phyloP scores from a whole-genome alignment of 1,140 invertebrate genomes.

The Macrobrachium nipponense region DNA sequence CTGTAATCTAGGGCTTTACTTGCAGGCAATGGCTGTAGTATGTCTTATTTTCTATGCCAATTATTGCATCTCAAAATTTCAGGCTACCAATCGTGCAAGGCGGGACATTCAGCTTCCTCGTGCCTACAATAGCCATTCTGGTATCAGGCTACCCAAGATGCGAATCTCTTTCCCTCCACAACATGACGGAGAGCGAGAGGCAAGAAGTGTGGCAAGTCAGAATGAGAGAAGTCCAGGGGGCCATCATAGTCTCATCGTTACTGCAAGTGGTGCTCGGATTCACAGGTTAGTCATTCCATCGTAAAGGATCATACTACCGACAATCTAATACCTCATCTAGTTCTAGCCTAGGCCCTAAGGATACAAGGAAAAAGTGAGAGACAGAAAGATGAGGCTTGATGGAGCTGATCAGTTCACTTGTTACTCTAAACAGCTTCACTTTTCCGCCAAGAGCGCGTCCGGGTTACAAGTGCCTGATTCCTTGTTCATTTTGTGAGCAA shows the following conservation, averaged over 20 bases:
- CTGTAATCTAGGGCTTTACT: not conserved
- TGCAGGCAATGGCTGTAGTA: not conserved
- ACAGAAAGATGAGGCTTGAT: too few relatives aligned
- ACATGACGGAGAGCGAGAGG: slow-evolving; percentile 69
- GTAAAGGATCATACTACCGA: not conserved
- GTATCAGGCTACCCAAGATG: slow-evolving; percentile 83
- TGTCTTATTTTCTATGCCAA: not conserved
- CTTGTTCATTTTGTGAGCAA: too few relatives aligned
- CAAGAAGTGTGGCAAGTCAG: slow-evolving; percentile 80
- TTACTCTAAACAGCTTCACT: too few relatives aligned
- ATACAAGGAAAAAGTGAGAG: too few relatives aligned
- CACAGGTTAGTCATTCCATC: slow-evolving; percentile 67
- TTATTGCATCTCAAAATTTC: not conserved
- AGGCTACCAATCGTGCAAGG: slow-evolving; percentile 82
- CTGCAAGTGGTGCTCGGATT: slow-evolving; percentile 83
- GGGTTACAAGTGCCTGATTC: too few relatives aligned
- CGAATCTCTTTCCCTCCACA: slow-evolving; percentile 69
- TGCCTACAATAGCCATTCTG: slow-evolving; percentile 85
- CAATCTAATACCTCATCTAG: too few relatives aligned
- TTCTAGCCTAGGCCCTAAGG: too few relatives aligned
- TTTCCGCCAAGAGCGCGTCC: too few relatives aligned
- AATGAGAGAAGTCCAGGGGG: slow-evolving; percentile 86
- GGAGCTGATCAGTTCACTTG: too few relatives aligned
- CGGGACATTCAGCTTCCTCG: slow-evolving; percentile 86
- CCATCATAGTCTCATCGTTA: slow-evolving; percentile 82